Evolutionary conservation across 2,797 vertebrate genomes (phyloP).

Genomic region (Craterocephalus amniculus): DNA sequence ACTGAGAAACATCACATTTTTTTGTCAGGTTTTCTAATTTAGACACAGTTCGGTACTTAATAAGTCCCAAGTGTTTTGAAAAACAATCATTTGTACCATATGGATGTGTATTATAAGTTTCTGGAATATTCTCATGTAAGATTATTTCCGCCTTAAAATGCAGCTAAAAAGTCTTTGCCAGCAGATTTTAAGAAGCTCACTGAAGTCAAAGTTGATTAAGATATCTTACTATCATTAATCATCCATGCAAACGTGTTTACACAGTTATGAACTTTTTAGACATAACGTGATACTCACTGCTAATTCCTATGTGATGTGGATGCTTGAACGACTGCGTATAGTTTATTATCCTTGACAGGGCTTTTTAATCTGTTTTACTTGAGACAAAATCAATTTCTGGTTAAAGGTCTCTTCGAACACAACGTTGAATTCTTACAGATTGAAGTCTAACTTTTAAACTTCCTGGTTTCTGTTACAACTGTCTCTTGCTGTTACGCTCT

Average conservation of each 20-base stretch:
- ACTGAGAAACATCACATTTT: not conserved
- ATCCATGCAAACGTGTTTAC: constrained; percentile 24
- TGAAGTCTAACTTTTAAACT: constrained; percentile 60
- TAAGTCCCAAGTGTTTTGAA: not conserved
- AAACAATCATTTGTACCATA: not conserved
- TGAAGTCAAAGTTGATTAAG: not conserved
- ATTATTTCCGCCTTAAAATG: not conserved
- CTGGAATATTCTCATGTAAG: not conserved
- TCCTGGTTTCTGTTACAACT: constrained; percentile 59
- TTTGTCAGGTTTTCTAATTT: not conserved
- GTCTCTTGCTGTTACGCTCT: constrained; percentile 40
- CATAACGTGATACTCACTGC: not conserved
- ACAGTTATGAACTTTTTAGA: not conserved
- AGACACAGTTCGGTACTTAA: not conserved
- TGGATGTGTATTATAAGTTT: not conserved
- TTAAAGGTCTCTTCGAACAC: constrained; percentile 37
- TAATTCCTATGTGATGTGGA: constrained; percentile 32
- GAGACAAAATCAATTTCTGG: constrained; percentile 46
- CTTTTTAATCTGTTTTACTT: constrained; percentile 53
- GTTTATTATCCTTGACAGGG: constrained; percentile 43
- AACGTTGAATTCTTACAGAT: constrained; percentile 47
- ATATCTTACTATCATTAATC: constrained; percentile 51
- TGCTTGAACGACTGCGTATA: constrained; percentile 37
- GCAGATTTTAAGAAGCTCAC: not conserved
- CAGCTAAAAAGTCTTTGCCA: not conserved